Evolutionary conservation across 2,797 vertebrate genomes (phyloP), one percentile per base, ranked within the genome.

Genomic region (Cyclura pinguis): DNA sequence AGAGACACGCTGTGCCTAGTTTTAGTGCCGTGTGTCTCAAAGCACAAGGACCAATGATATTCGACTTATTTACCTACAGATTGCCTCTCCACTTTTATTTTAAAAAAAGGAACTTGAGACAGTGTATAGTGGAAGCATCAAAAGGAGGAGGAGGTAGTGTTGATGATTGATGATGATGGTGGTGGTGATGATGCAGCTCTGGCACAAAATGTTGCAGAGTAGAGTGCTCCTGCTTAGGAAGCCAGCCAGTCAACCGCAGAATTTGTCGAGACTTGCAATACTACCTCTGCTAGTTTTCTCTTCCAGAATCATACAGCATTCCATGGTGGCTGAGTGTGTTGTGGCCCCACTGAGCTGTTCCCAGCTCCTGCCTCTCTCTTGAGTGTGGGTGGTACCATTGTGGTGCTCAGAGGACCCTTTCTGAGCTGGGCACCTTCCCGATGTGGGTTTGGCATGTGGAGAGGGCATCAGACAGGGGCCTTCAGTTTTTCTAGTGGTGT

Each of bases 21-120:
- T 80, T 84, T 69, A 52, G 91, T 38, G 89, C 94, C 55, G 16
- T 88, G 24, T 84, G 91, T 93, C 72, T 84, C 0, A 0, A 90
- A 77, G 90, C 0, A 0, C 20, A 3, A 88, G 90, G 91, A 62
- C 32, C 0, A 82, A 91, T 50, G 57, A 80, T 86, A 74, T 57
- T 0, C 85, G 32, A 73, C 82, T 59, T 88, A 16, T 59, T 69
- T 67, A 47, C 35, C 52, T 24, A 29, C n/a, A 80, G 35, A 62
- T 88, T 6, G 6, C 18, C 18, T 64, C 35, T 47, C 50, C 16
- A 55, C 27, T 52, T 32, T 69, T 69, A 29, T 32, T 64, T 32
- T 69, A 35, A 16, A 81, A 81, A 20, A 9, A 85, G 12, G 8
- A 64, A 42, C 57, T 38, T 13, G 4, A n/a, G 74, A 27, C n/a